Percentiles rank a stretch among this genome's conserved stretches.
phyloP scores from a whole-genome alignment of 2,113 vertebrate species.

The Brachionichthys hirsutus region DNA sequence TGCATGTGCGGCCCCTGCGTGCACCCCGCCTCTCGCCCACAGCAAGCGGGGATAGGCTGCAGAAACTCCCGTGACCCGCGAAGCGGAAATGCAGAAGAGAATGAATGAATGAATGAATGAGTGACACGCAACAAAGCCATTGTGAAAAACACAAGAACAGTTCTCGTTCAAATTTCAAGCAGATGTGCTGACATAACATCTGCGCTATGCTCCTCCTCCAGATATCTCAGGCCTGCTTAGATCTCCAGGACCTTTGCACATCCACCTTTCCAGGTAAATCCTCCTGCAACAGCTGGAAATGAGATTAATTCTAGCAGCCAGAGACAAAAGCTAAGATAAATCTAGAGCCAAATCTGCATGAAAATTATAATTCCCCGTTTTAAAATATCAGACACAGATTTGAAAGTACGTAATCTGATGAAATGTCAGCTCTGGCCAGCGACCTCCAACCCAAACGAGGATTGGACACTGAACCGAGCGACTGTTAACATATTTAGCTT shows the following conservation, averaged over 20 bases:
- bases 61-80: no score
- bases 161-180: background rate
- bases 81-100: no score
- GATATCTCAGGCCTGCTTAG: constrained; percentile 76
- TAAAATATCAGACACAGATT: no score
- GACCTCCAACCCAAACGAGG: background rate
- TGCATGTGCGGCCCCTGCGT: no score
- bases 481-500: no score
- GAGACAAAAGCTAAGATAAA: background rate
- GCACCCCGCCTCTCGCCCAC: no score
- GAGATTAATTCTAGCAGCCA: background rate
- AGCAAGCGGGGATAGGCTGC: no score
- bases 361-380: no score
- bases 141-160: background rate
- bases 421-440: no score
- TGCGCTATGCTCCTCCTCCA: constrained; percentile 43
- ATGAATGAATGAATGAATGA: no score
- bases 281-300: no score
- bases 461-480: constrained; percentile 5
- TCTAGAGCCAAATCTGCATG: background rate
- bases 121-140: background rate
- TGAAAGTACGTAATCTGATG: no score
- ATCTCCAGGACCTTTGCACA: constrained; percentile 70
- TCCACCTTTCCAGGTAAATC: constrained; percentile 84
- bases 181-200: background rate